Percentiles rank a stretch among this genome's conserved stretches.
Evolutionary conservation across 2,888 invertebrate species (phyloP).

Genomic region (Melinaea marsaeus): DNA sequence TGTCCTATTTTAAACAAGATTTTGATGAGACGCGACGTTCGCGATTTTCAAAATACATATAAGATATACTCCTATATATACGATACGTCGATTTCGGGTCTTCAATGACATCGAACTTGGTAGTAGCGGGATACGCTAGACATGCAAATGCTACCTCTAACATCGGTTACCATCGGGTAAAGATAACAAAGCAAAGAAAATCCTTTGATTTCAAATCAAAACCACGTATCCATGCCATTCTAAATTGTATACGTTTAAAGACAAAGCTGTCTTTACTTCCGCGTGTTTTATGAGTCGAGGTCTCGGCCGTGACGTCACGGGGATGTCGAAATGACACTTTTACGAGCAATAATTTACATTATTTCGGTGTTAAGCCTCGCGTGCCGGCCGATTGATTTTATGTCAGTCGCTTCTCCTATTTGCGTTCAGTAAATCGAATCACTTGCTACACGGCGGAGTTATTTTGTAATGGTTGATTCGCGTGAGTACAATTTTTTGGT

Average conservation of each 20-base stretch:
- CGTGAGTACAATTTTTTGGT: conserved; percentile 49
- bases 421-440: conserved; percentile 73
- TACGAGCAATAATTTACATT: conserved; percentile 77
- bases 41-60: conserved; percentile 27
- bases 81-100: conserved; percentile 14
- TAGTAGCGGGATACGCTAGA: conserved; percentile 31
- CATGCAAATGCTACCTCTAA: conserved; percentile 57
- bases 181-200: conserved; percentile 62
- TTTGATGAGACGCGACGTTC: conserved; percentile 61
- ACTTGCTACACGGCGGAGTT: conserved; percentile 67
- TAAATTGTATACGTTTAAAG: conserved; percentile 34
- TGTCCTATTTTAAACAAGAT: conserved; percentile 73
- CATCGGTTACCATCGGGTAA: no score
- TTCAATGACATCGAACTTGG: conserved; percentile 35
- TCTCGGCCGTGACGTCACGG: conserved; percentile 64
- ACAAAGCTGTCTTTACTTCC: conserved; percentile 43
- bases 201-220: conserved; percentile 42
- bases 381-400: conserved; percentile 76
- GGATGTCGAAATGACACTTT: conserved; percentile 76
- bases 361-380: conserved; percentile 74
- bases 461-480: conserved; percentile 72
- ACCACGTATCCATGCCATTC: conserved; percentile 34
- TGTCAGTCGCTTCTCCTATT: conserved; percentile 73
- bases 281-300: conserved; percentile 17
- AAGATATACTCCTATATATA: not conserved